Evolutionary conservation across 2,113 vertebrate genomes (phyloP).

Genomic region (Bothrops jararaca): DNA sequence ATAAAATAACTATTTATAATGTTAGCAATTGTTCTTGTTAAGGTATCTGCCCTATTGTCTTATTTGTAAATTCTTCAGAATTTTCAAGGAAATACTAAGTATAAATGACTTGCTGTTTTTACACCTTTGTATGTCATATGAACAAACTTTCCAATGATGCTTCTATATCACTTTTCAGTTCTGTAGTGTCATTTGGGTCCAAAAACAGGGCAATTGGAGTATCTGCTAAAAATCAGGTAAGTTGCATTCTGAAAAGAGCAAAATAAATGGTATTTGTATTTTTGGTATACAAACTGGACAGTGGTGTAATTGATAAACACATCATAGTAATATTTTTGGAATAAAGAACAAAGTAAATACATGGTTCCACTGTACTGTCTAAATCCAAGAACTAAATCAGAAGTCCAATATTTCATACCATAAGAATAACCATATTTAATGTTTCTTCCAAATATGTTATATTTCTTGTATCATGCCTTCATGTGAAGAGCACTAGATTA

Average conservation of each 20-base stretch:
- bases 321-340: neutral
- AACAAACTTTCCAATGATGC: neutral
- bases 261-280: neutral
- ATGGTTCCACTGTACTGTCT: neutral
- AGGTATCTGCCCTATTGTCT: neutral
- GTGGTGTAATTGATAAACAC: neutral
- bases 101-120: accelerated
- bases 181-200: constrained; percentile 81
- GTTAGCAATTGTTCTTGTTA: neutral
- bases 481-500: neutral
- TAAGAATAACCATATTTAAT: neutral
- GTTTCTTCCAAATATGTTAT: neutral
- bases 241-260: constrained; percentile 25
- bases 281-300: neutral
- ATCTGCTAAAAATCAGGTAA: constrained; percentile 83
- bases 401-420: neutral
- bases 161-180: constrained; percentile 61
- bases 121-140: neutral
- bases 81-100: neutral
- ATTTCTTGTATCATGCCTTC: neutral
- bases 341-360: neutral
- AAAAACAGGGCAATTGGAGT: constrained; percentile 83
- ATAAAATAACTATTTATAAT: neutral
- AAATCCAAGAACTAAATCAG: neutral
- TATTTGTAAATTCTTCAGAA: neutral